Evolutionary conservation across 2,113 vertebrate genomes (phyloP), one percentile per base, ranked within the genome.

Genomic region (Australoheros scitulus): DNA sequence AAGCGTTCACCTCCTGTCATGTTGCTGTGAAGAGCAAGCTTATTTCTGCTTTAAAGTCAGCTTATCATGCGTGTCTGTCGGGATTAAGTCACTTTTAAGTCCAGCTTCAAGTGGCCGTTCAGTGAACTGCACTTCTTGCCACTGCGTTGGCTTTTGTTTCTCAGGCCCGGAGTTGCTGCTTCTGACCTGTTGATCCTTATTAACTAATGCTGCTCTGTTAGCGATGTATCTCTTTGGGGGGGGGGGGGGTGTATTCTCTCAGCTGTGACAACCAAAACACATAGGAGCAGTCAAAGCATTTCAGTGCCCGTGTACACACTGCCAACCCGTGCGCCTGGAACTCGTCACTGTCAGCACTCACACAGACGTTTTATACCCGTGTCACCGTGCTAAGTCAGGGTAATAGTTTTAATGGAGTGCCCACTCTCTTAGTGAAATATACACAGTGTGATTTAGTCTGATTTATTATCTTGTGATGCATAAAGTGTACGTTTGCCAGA

Each of bases 331-430:
- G 36, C 64, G 36, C 61, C 22, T 79, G 76, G 17, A 52, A 52
- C 20, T 79, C 36, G 11, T 80, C 72, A n/a, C n/a, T 26, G 59
- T 50, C 61, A 50, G 56, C 9, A 4, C 20, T 65, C 60, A 47
- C 32, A 52, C 32, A 36, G 61, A 75, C 41, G 6, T 83, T 81
- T 52, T 76, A 70, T 77, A 68, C 80, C 81, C 77, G 80, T 75
- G 50, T 80, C 26, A 47, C 24, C 8, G n/a, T 50, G 81, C 76
- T 79, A 78, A 86, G 70, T 56, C 76, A 2, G 43, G 70, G 79
- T 80, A 60, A 82, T 64, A 3, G 38, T 56, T 85, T 79, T 85
- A 87, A 87, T 83, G 85, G 79, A 74, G 47, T 24, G 2, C 20
- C 43, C 65, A 56, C 70, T 84, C 81, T 61, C 13, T 38, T 50